Conservation (phyloP, 2,888 invertebrate genomes). For the Cheilosia impressa region DNA sequence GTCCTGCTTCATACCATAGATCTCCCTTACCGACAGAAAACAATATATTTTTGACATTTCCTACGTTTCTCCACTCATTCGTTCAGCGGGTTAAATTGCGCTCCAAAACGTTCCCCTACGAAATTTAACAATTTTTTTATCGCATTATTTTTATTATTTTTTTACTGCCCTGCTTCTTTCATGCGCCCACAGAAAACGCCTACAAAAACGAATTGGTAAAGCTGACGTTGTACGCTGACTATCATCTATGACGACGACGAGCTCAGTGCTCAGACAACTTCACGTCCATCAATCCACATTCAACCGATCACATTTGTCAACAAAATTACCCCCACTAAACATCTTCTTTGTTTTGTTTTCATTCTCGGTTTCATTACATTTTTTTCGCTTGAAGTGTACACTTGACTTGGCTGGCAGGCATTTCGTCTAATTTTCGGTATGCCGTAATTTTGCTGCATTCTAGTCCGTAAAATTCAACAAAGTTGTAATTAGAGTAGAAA, state of each 20-base stretch:
- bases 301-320: neutral
- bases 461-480: neutral
- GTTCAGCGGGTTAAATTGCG: neutral
- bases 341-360: constrained; percentile 61
- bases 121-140: constrained; percentile 3
- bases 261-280: no score
- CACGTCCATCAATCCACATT: neutral
- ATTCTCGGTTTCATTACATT: constrained; percentile 62
- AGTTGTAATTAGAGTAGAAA: constrained; percentile 12
- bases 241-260: no score
- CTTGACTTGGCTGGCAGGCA: constrained; percentile 13
- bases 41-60: constrained; percentile 1
- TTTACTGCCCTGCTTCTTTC: neutral
- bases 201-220: constrained; percentile 10
- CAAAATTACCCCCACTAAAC: neutral
- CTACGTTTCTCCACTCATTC: neutral
- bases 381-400: constrained; percentile 38
- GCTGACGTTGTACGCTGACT: neutral
- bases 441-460: constrained; percentile 5
- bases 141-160: constrained; percentile 12
- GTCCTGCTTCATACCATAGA: no score
- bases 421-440: neutral
- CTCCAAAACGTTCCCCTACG: neutral
- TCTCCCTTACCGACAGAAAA: constrained; percentile 2
- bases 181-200: constrained; percentile 39